Conservation (phyloP, 2,797 vertebrate genomes). For the Coregonus suidteri region DNA sequence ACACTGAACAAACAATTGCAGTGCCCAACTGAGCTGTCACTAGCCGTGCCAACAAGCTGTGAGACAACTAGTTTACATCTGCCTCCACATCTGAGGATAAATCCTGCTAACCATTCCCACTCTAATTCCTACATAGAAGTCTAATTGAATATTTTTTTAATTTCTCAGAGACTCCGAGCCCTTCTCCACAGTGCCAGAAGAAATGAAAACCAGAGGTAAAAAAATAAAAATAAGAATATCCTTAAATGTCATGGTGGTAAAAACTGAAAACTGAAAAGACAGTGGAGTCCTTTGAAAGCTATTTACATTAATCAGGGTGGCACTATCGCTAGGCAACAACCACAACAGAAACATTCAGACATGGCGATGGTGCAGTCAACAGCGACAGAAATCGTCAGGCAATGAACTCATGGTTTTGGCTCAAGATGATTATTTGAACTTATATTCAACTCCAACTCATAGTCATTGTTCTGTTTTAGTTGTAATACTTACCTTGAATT, state of each 20-base stretch:
- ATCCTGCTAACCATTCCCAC: neutral
- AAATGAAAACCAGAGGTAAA: conserved; percentile 26
- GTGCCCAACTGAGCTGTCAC: neutral
- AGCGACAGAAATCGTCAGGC: no score
- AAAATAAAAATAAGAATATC: neutral
- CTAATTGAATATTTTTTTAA: neutral
- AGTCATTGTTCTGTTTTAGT: no score
- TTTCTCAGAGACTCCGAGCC: conserved; percentile 23
- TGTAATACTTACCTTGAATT: no score
- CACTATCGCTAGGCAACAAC: neutral
- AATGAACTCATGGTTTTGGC: neutral
- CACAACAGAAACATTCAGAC: neutral
- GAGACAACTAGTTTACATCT: neutral
- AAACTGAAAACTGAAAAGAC: neutral
- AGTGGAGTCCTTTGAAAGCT: neutral
- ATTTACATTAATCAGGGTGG: neutral
- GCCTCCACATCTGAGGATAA: neutral
- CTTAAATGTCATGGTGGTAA: neutral
- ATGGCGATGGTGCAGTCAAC: neutral
- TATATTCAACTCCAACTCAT: no score
- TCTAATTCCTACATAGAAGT: neutral
- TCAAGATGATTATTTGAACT: neutral
- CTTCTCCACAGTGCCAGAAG: conserved; percentile 4
- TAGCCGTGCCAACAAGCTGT: neutral
- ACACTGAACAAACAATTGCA: neutral